phyloP scores from a whole-genome alignment of 2,113 vertebrate genomes.

The Ceratotherium simum region DNA sequence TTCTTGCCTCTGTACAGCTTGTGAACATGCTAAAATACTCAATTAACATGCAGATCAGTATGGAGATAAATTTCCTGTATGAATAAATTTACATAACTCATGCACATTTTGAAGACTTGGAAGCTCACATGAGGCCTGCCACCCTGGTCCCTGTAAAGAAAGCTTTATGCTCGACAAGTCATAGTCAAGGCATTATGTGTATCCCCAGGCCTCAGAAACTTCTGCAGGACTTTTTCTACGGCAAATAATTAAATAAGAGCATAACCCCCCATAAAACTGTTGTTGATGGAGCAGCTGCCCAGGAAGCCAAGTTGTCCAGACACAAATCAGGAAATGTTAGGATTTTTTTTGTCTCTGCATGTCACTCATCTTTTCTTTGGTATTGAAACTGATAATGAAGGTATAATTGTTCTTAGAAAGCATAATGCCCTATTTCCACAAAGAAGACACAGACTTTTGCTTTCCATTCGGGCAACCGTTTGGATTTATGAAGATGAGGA shows the following conservation, averaged over 20 bases:
- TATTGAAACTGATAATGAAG: slow-evolving; percentile 87
- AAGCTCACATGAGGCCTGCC: slow-evolving; percentile 88
- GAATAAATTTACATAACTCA: slow-evolving; percentile 89
- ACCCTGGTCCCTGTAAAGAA: slow-evolving; percentile 89
- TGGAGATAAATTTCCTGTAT: slow-evolving; percentile 89
- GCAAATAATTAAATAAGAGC: slow-evolving; percentile 89
- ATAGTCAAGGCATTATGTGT: slow-evolving; percentile 86
- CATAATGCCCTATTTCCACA: slow-evolving; percentile 85
- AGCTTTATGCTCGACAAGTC: slow-evolving; percentile 89
- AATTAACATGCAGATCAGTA: slow-evolving; percentile 88
- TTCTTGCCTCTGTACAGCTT: slow-evolving; percentile 86
- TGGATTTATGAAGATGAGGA: slow-evolving; percentile 83
- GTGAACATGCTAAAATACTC: slow-evolving; percentile 89
- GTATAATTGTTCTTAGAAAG: slow-evolving; percentile 86
- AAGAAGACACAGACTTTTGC: slow-evolving; percentile 87
- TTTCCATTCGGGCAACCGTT: slow-evolving; percentile 85
- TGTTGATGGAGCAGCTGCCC: slow-evolving; percentile 86
- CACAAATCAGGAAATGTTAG: slow-evolving; percentile 89
- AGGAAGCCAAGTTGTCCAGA: slow-evolving; percentile 87
- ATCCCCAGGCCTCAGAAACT: slow-evolving; percentile 91
- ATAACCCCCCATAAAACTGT: slow-evolving; percentile 88
- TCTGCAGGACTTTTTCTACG: slow-evolving; percentile 85
- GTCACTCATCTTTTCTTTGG: slow-evolving; percentile 86
- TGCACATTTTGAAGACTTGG: slow-evolving; percentile 88
- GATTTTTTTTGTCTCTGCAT: slow-evolving; percentile 85